Evolutionary conservation across 2,113 vertebrate genomes (phyloP), one percentile per base, ranked within the genome.

Genomic region (Vidua chalybeata): DNA sequence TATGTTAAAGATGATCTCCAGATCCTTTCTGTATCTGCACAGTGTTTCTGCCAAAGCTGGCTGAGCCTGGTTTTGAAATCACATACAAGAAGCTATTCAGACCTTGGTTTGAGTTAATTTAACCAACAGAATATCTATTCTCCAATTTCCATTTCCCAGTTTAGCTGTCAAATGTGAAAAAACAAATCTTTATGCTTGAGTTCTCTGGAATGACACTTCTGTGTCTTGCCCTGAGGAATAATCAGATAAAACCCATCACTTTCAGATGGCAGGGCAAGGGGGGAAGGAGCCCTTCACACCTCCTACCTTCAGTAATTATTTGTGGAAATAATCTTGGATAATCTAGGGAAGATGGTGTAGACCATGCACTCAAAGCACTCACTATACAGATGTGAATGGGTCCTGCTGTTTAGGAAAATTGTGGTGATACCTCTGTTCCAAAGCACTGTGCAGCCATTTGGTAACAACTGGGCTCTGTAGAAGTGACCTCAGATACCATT

Each of bases 1-100:
- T 66, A 99, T 96, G 92, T 99, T 99, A 95, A 99, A 99, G 97
- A 99, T 99, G 64, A 98, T 98, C 96, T 99, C 98, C 80, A 99
- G 97, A 96, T 99, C 99, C 66, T 98, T 98, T 92, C 98, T 98
- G 97, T 99, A 99, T 97, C 99, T 98, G 94, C 98, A 99, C 75
- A 99, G 90, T 16, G 98, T 99, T 98, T 99, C 99, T 45, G 98
- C 97, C 95, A 99, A 78, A 92, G 97, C 97, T 88, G 98, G 98
- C 33, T 99, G 97, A 87, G 98, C 98, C 99, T 99, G 52, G 78
- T 78, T 88, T 93, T 92, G 23, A 94, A 96, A 95, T 86, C 28
- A 39, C 27, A 64, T 17, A 72, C 9, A 75, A 64, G 49, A 89
- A 84, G 28, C 4, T 59, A 15, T 33, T 85, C 37, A 89, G 88